Evolutionary conservation across 1,140 invertebrate species (phyloP), one percentile per base, ranked within the genome.

Genomic region (Drosophila kohkoa): DNA sequence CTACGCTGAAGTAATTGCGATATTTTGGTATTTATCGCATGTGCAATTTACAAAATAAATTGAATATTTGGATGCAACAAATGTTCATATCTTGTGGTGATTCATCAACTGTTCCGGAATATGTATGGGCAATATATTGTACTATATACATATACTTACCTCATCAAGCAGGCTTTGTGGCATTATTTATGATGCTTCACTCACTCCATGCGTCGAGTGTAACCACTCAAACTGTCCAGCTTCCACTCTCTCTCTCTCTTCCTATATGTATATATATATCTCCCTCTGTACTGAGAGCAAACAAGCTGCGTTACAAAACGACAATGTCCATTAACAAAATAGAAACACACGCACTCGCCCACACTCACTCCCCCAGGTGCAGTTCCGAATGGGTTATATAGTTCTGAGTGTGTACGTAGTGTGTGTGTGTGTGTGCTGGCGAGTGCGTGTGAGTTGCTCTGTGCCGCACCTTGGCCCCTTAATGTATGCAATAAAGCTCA

Each of bases 401-500:
- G 13, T 11, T 54, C 11, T 51, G 48, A 52, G 16, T 63, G 60
- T 59, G 59, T 70, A 60, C 30, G 66, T 13, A 10, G 7, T 7
- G 6, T 57, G 16, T 62, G 59, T 54, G 58, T 68, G 71, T 65
- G 73, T 77, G 30, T 43, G 13, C 11, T 45, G 35, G 65, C 11
- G 51, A 10, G 51, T 57, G 52, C 13, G 57, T 74, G 71, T 62
- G 66, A 35, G 54, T 52, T 85, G 79, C 78, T 85, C 68, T 89
- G 83, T 63, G 86, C 67, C 86, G 69, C 81, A 88, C 75, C 85
- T 90, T 85, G 85, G 85, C 81, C 85, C 85, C 85, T 85, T 88
- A 88, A 88, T 88, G 85, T 88, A 88, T 88, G 85, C 85, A 90
- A 88, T 88, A 88, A 88, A 88, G 85, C 85, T 88, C 78, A 88